These are phyloP conservation scores for Ptilorrhoa leucosticta DNA, from an alignment of 2,113 vertebrate species.

Conservation along the genomic window DNA sequence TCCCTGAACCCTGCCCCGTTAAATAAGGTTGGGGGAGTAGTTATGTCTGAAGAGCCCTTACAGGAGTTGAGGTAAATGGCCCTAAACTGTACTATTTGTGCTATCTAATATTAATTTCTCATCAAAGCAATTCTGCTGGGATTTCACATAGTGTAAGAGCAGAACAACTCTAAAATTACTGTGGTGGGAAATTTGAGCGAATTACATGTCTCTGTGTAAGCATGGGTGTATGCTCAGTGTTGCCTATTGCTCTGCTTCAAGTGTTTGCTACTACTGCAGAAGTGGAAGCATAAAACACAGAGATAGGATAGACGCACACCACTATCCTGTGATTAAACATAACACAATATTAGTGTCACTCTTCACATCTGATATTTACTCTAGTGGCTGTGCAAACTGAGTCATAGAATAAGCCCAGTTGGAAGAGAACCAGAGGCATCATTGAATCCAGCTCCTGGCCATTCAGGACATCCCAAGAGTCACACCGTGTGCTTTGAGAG, in stretches of 20 bases:
- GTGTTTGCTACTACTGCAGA: neutral
- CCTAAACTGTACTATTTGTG: neutral
- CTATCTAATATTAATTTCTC: slow-evolving; percentile 1
- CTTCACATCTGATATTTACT: neutral
- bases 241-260: neutral
- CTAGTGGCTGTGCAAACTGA: neutral
- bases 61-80: neutral
- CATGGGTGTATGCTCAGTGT: neutral
- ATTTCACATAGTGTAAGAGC: neutral
- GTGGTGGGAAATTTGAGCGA: neutral
- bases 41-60: neutral
- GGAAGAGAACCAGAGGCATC: neutral
- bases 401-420: neutral
- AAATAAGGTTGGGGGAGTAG: neutral
- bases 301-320: neutral
- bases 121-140: neutral
- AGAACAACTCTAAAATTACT: neutral
- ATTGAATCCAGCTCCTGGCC: rapidly evolving
- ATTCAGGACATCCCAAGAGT: neutral
- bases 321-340: neutral
- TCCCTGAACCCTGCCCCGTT: neutral
- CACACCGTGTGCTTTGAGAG: neutral
- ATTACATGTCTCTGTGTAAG: neutral
- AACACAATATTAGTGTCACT: neutral
- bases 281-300: neutral